phyloP scores from a whole-genome alignment of 2,113 vertebrate genomes.

The Syngnathus floridae region DNA sequence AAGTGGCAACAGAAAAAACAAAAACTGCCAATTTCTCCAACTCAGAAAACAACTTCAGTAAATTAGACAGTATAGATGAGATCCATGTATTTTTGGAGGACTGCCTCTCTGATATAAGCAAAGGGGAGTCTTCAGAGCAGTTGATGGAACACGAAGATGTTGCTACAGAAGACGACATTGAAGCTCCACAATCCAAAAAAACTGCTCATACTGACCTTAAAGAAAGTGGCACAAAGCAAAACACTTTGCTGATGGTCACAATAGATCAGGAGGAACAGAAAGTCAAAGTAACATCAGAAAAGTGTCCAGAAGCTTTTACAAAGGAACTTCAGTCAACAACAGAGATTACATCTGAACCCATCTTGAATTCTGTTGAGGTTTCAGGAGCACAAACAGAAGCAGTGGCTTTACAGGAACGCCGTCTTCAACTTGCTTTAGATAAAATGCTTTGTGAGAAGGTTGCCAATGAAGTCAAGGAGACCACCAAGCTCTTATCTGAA shows the following conservation, averaged over 20 bases:
- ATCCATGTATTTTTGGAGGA: slow-evolving; percentile 7
- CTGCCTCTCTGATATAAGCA: slow-evolving; percentile 7
- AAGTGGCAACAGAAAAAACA: slow-evolving; percentile 28
- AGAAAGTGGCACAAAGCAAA: slow-evolving; percentile 12
- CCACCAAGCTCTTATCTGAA: neutral
- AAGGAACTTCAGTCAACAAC: neutral
- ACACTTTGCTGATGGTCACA: slow-evolving; percentile 4
- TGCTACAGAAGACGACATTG: slow-evolving; percentile 2
- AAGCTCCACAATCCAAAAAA: slow-evolving; percentile 17
- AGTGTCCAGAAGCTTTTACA: neutral
- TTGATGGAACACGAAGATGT: slow-evolving; percentile 9
- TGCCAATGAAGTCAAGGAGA: neutral
- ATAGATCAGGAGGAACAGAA: neutral
- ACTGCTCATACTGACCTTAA: slow-evolving; percentile 13
- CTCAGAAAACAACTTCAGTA: slow-evolving; percentile 5
- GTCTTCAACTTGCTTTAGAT: slow-evolving; percentile 3
- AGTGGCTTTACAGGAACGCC: neutral
- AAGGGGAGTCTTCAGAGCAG: neutral
- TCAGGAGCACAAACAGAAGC: neutral
- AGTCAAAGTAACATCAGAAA: neutral
- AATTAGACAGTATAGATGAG: slow-evolving; percentile 17
- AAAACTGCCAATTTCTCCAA: slow-evolving; percentile 25
- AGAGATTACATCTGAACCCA: neutral
- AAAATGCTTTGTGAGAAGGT: slow-evolving; percentile 8
- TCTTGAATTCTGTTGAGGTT: neutral